Evolutionary conservation across 2,888 invertebrate genomes (phyloP).

Genomic region (Lysandra coridon): DNA sequence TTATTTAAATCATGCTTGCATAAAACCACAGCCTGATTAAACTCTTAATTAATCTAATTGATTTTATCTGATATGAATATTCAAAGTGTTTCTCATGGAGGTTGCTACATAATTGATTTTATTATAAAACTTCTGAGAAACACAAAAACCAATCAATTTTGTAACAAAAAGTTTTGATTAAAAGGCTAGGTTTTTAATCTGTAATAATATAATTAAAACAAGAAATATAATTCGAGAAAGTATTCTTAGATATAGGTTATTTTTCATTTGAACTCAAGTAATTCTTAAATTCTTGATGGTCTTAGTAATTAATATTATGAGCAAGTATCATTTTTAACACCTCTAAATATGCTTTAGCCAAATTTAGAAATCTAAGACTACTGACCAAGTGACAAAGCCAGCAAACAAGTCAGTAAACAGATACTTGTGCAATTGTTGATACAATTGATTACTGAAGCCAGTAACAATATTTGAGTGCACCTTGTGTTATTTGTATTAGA

Average conservation of each 20-base stretch:
- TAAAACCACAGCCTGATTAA: not conserved
- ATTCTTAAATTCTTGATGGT: not conserved
- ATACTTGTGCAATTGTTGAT: not conserved
- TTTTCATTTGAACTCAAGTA: not conserved
- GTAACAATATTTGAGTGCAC: not conserved
- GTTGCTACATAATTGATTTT: not conserved
- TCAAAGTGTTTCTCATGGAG: conserved; percentile 9
- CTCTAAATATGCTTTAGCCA: not conserved
- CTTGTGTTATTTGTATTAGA: conserved; percentile 10
- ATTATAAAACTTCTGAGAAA: not conserved
- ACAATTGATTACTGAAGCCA: not conserved
- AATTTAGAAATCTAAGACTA: not conserved
- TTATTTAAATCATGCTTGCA: conserved; percentile 9
- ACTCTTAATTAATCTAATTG: conserved; percentile 2
- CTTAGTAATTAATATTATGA: not conserved
- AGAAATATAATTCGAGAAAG: not conserved
- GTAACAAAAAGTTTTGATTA: not conserved
- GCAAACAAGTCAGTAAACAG: not conserved
- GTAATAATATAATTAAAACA: not conserved
- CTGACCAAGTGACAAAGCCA: not conserved
- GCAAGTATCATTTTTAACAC: not conserved
- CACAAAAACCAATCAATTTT: not conserved
- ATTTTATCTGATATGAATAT: conserved; percentile 1
- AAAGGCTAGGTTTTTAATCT: not conserved
- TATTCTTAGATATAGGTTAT: not conserved